phyloP scores from a whole-genome alignment of 2,797 vertebrate species.

The Furcifer pardalis region DNA sequence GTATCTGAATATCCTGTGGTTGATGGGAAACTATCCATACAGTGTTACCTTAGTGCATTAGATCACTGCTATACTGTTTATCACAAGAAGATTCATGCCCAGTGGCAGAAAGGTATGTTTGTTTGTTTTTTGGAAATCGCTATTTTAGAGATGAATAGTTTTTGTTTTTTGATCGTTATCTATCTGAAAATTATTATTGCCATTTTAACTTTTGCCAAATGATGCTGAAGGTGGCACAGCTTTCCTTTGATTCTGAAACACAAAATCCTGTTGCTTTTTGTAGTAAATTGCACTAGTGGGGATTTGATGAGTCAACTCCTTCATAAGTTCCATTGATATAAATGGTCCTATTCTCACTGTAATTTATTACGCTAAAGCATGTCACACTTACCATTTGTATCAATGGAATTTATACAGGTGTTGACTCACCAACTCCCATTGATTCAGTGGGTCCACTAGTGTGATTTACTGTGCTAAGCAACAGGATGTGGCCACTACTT shows the following conservation, averaged over 20 bases:
- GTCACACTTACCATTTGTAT: too few relatives aligned
- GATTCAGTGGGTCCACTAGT: too few relatives aligned
- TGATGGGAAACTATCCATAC: conserved; percentile 95
- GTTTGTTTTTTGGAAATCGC: not conserved
- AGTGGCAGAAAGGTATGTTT: conserved; percentile 91
- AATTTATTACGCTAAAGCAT: too few relatives aligned
- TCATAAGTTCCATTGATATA: too few relatives aligned
- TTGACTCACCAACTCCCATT: too few relatives aligned
- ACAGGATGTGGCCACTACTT: too few relatives aligned
- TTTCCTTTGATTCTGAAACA: not conserved
- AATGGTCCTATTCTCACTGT: too few relatives aligned
- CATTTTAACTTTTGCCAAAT: not conserved
- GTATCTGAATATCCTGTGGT: conserved; percentile 95
- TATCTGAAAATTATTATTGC: not conserved
- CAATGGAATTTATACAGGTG: too few relatives aligned
- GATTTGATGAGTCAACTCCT: too few relatives aligned
- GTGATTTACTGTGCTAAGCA: too few relatives aligned
- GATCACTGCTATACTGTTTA: conserved; percentile 94
- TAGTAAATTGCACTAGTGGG: too few relatives aligned
- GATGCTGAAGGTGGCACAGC: not conserved
- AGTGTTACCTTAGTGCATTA: conserved; percentile 96
- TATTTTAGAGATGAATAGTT: not conserved
- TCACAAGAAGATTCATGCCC: conserved; percentile 91
- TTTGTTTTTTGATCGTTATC: not conserved
- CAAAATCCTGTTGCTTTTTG: not conserved